A percentile compares a stretch with the other conserved stretches of the same genome.
phyloP scores from a whole-genome alignment of 2,888 invertebrate genomes.

The Anthophora plumipes region DNA sequence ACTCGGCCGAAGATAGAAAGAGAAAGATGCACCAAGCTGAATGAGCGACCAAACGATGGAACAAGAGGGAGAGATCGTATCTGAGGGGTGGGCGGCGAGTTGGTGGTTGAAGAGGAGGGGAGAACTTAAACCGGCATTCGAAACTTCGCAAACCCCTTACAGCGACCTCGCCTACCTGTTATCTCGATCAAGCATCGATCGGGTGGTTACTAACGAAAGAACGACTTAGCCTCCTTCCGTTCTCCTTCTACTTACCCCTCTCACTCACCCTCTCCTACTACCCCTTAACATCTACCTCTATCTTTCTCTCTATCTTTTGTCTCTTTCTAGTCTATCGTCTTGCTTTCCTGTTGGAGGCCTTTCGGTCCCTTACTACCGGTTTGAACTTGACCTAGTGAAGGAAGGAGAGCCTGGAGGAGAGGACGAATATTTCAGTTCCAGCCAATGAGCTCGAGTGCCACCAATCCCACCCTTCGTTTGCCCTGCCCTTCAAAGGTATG shows the following conservation, averaged over 20 bases:
- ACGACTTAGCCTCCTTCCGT: conserved; percentile 68
- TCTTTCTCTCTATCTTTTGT: conserved; percentile 13
- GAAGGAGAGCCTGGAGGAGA: conserved; percentile 33
- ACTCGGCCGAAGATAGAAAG: conserved; percentile 45
- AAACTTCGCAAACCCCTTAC: conserved; percentile 70
- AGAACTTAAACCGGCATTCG: conserved; percentile 70
- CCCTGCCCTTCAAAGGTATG: conserved; percentile 38
- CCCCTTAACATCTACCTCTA: background rate
- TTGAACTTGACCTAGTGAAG: conserved; percentile 82
- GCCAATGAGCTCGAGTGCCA: conserved; percentile 74
- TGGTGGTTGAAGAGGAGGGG: conserved; percentile 30
- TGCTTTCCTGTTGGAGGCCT: conserved; percentile 27
- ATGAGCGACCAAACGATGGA: conserved; percentile 44
- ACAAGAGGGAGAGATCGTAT: conserved; percentile 23
- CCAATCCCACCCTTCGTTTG: conserved; percentile 68
- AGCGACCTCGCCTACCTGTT: conserved; percentile 74
- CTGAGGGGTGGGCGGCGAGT: background rate
- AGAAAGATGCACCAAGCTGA: conserved; percentile 39
- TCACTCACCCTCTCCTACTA: background rate
- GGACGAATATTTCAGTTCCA: conserved; percentile 75
- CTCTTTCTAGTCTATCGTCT: conserved; percentile 32
- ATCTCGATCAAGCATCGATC: conserved; percentile 80
- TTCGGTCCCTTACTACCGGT: conserved; percentile 41
- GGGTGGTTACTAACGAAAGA: conserved; percentile 77
- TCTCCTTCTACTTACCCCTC: conserved; percentile 43